Evolutionary conservation across 2,113 vertebrate species (phyloP).

Genomic region (Rallus limicola): DNA sequence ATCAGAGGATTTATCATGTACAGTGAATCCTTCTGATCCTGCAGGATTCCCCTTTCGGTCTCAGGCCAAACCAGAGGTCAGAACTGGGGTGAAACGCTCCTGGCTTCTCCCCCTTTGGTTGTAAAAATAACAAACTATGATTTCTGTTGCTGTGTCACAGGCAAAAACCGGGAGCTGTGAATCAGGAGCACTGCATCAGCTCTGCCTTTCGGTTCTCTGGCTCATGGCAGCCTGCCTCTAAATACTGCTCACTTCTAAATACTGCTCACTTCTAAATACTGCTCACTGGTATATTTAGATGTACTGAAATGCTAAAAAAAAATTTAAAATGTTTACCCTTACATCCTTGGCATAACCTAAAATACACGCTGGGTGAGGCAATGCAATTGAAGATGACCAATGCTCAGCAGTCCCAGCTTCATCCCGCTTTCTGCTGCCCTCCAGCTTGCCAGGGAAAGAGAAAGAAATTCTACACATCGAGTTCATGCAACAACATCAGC

Average conservation of each 20-base stretch:
- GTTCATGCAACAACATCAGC: neutral
- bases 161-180: neutral
- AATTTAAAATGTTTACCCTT: conserved; percentile 6
- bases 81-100: neutral
- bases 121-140: neutral
- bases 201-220: neutral
- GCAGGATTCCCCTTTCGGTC: neutral
- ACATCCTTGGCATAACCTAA: neutral
- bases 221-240: neutral
- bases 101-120: neutral
- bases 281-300: conserved; percentile 37
- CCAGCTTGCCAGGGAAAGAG: neutral
- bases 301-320: conserved; percentile 24
- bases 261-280: neutral
- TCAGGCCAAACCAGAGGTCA: neutral
- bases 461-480: neutral
- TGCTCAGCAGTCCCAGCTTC: neutral
- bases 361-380: conserved; percentile 6
- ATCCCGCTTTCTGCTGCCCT: neutral
- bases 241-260: neutral
- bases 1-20: neutral
- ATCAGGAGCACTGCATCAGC: neutral
- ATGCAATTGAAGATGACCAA: conserved; percentile 13
- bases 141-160: neutral
- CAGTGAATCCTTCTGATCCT: neutral